These are phyloP conservation scores for Drosophila erecta DNA, from an alignment of 1,140 invertebrate genomes.

Conservation along the genomic window DNA sequence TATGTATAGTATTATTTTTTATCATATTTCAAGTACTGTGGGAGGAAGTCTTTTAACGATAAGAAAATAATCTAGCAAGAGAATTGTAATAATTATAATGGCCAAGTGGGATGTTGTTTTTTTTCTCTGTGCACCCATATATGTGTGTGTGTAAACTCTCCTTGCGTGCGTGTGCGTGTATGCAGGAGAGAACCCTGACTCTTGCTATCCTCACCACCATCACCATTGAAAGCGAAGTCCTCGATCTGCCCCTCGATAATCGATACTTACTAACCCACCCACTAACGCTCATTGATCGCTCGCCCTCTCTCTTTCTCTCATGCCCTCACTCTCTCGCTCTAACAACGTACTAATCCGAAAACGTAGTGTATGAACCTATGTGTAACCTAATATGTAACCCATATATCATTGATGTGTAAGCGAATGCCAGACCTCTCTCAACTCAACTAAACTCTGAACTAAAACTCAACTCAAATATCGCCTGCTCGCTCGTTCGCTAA, in stretches of 20 bases:
- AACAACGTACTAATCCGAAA: conserved; percentile 28
- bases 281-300: conserved; percentile 33
- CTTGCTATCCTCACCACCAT: conserved; percentile 1
- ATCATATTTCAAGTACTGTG: too few relatives aligned
- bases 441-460: conserved; percentile 27
- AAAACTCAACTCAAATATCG: conserved; percentile 37
- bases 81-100: background rate
- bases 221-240: conserved; percentile 15
- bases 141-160: conserved; percentile 19
- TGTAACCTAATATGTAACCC: conserved; percentile 36
- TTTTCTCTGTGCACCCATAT: conserved; percentile 21
- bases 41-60: background rate
- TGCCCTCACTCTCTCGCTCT: conserved; percentile 4
- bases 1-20: too few relatives aligned
- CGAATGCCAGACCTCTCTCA: conserved; percentile 48
- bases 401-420: conserved; percentile 50
- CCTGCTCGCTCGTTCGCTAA: conserved; percentile 38
- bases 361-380: conserved; percentile 47
- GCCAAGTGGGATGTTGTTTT: background rate
- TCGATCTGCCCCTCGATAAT: conserved; percentile 24
- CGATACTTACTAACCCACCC: conserved; percentile 46
- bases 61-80: background rate
- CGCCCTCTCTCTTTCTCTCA: conserved; percentile 5
- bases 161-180: conserved; percentile 14
- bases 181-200: conserved; percentile 30